A percentile compares a stretch with the other conserved stretches of the same genome.
These are phyloP conservation scores for Nannobrachium achirus DNA, from an alignment of 2,113 vertebrate species.

Conservation along the genomic window DNA sequence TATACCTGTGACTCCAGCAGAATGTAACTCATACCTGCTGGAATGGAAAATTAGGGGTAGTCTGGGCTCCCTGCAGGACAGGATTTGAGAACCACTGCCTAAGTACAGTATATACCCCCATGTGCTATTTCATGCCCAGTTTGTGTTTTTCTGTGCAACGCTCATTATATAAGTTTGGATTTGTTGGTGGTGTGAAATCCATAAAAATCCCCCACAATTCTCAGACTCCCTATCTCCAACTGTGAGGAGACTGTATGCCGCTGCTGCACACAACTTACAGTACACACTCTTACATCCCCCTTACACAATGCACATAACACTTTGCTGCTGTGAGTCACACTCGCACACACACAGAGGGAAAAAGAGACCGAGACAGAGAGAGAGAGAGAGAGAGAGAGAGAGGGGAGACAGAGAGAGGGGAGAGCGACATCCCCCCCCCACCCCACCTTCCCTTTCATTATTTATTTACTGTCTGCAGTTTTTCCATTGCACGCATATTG, in stretches of 20 bases:
- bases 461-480: constrained; percentile 82
- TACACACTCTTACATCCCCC: constrained; percentile 18
- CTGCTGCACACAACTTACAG: constrained; percentile 6
- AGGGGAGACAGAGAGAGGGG: constrained; percentile 8
- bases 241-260: neutral
- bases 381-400: too few species aligned
- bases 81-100: too few species aligned
- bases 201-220: constrained; percentile 1
- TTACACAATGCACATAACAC: constrained; percentile 29
- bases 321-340: constrained; percentile 49
- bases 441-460: constrained; percentile 78
- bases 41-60: too few species aligned
- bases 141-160: too few species aligned
- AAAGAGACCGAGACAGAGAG: constrained; percentile 60
- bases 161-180: neutral
- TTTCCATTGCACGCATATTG: constrained; percentile 82
- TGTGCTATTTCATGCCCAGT: too few species aligned
- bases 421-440: constrained; percentile 53
- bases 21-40: too few species aligned
- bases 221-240: neutral
- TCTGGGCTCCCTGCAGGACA: too few species aligned
- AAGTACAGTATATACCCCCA: too few species aligned
- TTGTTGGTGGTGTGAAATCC: constrained; percentile 12
- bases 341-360: constrained; percentile 43
- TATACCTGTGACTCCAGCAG: too few species aligned